Conservation (phyloP, 2,113 vertebrate genomes). For the Paramisgurnus dabryanus region DNA sequence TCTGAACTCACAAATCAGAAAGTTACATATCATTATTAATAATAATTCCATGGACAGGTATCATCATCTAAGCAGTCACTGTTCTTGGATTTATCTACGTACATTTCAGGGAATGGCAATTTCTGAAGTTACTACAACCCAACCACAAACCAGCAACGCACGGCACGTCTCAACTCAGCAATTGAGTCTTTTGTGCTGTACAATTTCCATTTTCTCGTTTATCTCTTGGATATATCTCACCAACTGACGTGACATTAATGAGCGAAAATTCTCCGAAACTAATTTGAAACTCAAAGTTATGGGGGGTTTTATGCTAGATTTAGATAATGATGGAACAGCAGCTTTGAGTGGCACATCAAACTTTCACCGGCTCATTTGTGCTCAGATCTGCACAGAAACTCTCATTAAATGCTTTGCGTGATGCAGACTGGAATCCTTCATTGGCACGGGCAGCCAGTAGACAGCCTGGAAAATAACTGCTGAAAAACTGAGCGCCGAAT, state of each 20-base stretch:
- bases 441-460: conserved; percentile 48
- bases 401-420: conserved; percentile 56
- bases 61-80: conserved; percentile 10
- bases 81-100: background rate
- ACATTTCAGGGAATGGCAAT: conserved; percentile 2
- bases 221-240: conserved; percentile 49
- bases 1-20: conserved; percentile 10
- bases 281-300: conserved; percentile 54
- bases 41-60: background rate
- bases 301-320: conserved; percentile 53
- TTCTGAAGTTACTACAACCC: conserved; percentile 17
- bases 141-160: background rate
- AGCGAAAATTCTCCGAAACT: conserved; percentile 50
- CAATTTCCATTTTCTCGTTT: conserved; percentile 29
- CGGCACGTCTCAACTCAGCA: background rate
- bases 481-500: conserved; percentile 41
- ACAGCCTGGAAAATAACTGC: conserved; percentile 56
- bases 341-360: conserved; percentile 59
- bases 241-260: conserved; percentile 51
- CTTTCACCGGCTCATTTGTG: conserved; percentile 58
- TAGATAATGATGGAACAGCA: conserved; percentile 56
- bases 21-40: background rate
- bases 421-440: conserved; percentile 42
- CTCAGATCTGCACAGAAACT: conserved; percentile 58
- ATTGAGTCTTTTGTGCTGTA: conserved; percentile 24